Evolutionary conservation across 2,113 vertebrate genomes (phyloP).

Genomic region (Brevimyrus niger): DNA sequence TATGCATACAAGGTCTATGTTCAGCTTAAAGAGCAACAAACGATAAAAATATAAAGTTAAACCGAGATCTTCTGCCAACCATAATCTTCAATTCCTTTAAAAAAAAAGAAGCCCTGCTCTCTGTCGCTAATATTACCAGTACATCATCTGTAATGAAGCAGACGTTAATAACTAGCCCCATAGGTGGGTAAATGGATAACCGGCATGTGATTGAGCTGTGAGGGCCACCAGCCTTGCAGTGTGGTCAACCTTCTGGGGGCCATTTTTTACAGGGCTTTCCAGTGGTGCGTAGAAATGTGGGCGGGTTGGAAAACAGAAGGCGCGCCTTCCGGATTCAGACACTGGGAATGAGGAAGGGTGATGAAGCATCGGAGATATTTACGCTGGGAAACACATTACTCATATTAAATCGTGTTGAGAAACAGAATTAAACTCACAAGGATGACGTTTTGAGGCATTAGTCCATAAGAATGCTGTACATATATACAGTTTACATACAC

Average conservation of each 20-base stretch:
- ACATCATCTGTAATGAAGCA: constrained; percentile 2
- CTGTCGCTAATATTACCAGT: background rate
- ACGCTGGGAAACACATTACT: background rate
- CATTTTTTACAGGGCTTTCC: background rate
- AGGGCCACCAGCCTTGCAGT: background rate
- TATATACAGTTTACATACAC: background rate
- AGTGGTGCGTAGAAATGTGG: background rate
- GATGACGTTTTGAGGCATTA: background rate
- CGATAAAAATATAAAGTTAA: background rate
- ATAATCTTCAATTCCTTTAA: background rate
- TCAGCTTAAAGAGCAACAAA: background rate
- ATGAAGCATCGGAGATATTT: background rate
- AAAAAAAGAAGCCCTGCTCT: background rate
- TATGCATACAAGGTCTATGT: background rate
- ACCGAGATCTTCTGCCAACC: background rate
- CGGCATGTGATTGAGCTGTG: background rate
- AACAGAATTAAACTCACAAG: background rate
- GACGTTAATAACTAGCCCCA: background rate
- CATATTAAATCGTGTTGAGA: background rate
- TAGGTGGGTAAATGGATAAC: background rate
- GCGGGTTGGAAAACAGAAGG: background rate
- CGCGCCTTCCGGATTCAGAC: no score
- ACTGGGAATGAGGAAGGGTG: background rate
- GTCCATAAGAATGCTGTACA: background rate
- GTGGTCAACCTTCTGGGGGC: background rate